Percentiles rank a stretch among this genome's conserved stretches.
These are phyloP conservation scores for Chrysolina oricalcia DNA, from an alignment of 2,888 invertebrate species.

Conservation along the genomic window DNA sequence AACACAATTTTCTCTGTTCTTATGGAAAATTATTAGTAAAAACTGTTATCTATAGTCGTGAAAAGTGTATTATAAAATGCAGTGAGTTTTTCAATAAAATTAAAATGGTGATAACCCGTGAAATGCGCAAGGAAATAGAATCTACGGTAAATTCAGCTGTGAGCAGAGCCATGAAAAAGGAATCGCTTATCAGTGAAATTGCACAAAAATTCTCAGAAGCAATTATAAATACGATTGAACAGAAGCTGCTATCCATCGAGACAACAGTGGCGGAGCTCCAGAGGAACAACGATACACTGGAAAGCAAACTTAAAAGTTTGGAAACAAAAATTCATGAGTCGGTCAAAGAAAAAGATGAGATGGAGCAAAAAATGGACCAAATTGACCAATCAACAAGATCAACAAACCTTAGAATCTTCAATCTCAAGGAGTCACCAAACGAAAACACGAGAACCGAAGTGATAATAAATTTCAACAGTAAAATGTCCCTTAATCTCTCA, in stretches of 20 bases:
- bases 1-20: no score
- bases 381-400: constrained; percentile 9
- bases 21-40: no score
- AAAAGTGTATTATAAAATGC: no score
- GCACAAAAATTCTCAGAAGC: constrained; percentile 8
- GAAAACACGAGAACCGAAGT: constrained; percentile 17
- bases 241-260: neutral
- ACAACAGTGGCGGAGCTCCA: constrained; percentile 8
- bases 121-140: constrained; percentile 4
- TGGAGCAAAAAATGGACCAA: neutral
- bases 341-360: neutral
- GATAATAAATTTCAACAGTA: neutral
- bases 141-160: neutral
- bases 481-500: constrained; percentile 18
- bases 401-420: constrained; percentile 9
- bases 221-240: constrained; percentile 4
- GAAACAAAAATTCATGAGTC: neutral
- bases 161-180: constrained; percentile 7
- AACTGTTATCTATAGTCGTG: no score
- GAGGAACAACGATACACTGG: neutral
- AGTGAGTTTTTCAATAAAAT: neutral
- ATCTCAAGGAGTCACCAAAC: neutral
- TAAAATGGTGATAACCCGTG: constrained; percentile 2
- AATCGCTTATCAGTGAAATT: constrained; percentile 6
- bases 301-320: neutral